Percentiles rank a stretch among this genome's conserved stretches.
Conservation (phyloP, 1,140 invertebrate genomes). For the Araneus ventricosus region DNA sequence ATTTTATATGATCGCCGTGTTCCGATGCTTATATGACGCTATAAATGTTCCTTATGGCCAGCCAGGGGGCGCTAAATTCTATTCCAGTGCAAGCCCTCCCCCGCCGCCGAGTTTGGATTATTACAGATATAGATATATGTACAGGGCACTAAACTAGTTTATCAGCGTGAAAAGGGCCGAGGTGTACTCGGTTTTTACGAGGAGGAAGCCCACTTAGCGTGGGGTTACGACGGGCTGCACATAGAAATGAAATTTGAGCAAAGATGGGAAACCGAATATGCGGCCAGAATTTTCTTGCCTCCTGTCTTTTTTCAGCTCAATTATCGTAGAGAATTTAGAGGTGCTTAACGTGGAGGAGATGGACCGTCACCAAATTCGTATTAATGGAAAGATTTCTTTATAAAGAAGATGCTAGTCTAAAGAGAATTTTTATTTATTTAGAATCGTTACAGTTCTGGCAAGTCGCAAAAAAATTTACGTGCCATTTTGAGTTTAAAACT, state of each 20-base stretch:
- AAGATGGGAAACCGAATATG: not conserved
- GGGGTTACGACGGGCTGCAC: not conserved
- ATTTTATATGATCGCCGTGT: slow-evolving; percentile 43
- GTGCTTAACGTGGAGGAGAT: not conserved
- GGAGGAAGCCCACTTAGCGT: not conserved
- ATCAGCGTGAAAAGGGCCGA: slow-evolving; percentile 25
- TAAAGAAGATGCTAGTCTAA: too few relatives aligned
- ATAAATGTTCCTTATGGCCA: slow-evolving; percentile 64
- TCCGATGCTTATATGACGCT: slow-evolving; percentile 59
- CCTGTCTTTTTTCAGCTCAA: not conserved
- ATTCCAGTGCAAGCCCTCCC: not conserved
- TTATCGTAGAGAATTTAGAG: not conserved
- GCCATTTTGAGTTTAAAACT: too few relatives aligned
- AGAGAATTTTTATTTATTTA: too few relatives aligned
- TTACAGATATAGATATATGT: slow-evolving; percentile 56
- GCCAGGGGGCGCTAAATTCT: slow-evolving; percentile 45
- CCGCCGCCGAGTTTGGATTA: not conserved
- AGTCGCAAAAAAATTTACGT: too few relatives aligned
- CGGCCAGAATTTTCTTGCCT: not conserved
- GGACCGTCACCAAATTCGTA: too few relatives aligned
- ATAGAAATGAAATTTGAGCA: slow-evolving; percentile 29
- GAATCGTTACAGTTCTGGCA: too few relatives aligned
- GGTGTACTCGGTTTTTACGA: slow-evolving; percentile 19
- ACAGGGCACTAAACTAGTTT: slow-evolving; percentile 63
- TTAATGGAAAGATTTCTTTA: too few relatives aligned